Evolutionary conservation across 2,888 invertebrate genomes (phyloP).

Genomic region (Eueremaeus valkanovi): DNA sequence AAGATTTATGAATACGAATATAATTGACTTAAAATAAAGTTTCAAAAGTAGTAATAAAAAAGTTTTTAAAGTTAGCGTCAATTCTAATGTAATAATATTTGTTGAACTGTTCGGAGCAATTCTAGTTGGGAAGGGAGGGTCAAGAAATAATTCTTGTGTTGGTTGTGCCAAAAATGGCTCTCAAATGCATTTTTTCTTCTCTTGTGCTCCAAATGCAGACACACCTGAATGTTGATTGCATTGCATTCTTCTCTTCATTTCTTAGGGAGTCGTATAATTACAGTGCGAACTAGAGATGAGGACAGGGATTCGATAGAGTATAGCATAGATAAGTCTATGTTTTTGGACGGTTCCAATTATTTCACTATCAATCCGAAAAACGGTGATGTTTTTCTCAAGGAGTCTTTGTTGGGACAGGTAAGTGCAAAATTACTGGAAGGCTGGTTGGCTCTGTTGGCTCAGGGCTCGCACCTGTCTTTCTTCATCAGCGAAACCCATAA

Average conservation of each 20-base stretch:
- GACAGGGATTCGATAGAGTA: slow-evolving; percentile 48
- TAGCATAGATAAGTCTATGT: slow-evolving; percentile 47
- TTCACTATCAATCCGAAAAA: slow-evolving; percentile 70
- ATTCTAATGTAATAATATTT: no score
- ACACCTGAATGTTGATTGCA: slow-evolving; percentile 40
- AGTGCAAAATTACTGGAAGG: slow-evolving; percentile 49
- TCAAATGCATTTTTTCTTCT: not conserved
- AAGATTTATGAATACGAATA: no score
- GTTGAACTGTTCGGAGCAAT: no score
- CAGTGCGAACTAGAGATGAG: slow-evolving; percentile 47
- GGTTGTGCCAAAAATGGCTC: slow-evolving; percentile 9
- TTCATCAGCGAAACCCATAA: slow-evolving; percentile 18
- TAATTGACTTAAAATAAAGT: no score
- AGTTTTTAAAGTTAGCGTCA: no score
- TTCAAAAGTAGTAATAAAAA: no score
- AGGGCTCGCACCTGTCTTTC: slow-evolving; percentile 18
- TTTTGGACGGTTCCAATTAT: slow-evolving; percentile 49
- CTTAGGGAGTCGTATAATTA: slow-evolving; percentile 46
- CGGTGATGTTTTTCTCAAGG: slow-evolving; percentile 73
- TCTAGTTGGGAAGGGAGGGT: not conserved
- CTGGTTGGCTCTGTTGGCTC: not conserved
- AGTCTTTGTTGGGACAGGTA: slow-evolving; percentile 71
- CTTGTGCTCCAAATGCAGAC: slow-evolving; percentile 26
- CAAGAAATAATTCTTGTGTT: not conserved
- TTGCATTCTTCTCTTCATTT: slow-evolving; percentile 24